phyloP scores from a whole-genome alignment of 2,888 invertebrate species.

The Cordilura impudica region DNA sequence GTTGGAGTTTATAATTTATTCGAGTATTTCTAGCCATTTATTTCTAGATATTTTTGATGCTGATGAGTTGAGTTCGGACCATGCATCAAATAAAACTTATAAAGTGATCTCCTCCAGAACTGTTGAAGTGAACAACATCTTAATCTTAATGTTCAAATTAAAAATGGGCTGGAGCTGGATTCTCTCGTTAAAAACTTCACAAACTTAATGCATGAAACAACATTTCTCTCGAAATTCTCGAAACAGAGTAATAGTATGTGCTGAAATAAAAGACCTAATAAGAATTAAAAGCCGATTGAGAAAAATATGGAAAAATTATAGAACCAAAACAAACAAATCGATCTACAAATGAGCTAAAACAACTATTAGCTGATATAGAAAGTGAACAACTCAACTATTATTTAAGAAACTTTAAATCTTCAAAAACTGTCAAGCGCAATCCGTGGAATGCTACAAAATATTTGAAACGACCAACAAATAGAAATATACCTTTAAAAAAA shows the following conservation, averaged over 20 bases:
- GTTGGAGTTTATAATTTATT: too few relatives aligned
- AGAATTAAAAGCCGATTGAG: slow-evolving; percentile 29
- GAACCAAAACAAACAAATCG: slow-evolving; percentile 38
- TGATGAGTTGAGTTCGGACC: too few relatives aligned
- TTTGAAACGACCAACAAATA: slow-evolving; percentile 18
- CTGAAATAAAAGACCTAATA: slow-evolving; percentile 25
- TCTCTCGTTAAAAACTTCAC: too few relatives aligned
- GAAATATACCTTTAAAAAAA: slow-evolving; percentile 7
- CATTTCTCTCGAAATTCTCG: too few relatives aligned
- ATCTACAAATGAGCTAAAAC: slow-evolving; percentile 18
- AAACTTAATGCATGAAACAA: too few relatives aligned
- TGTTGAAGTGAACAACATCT: too few relatives aligned
- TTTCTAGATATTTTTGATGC: too few relatives aligned
- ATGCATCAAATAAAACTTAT: too few relatives aligned
- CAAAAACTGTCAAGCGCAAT: slow-evolving; percentile 18
- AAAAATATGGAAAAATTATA: slow-evolving; percentile 29
- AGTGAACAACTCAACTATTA: background rate
- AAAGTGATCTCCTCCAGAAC: too few relatives aligned
- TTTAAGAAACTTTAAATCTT: slow-evolving; percentile 10
- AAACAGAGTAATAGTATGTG: background rate
- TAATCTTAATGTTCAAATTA: too few relatives aligned
- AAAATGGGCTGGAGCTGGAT: too few relatives aligned
- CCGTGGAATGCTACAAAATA: slow-evolving; percentile 23
- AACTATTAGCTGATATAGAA: background rate
- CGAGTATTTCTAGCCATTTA: too few relatives aligned